These are phyloP conservation scores for Archocentrus centrarchus DNA, from an alignment of 2,113 vertebrate genomes.

Conservation along the genomic window DNA sequence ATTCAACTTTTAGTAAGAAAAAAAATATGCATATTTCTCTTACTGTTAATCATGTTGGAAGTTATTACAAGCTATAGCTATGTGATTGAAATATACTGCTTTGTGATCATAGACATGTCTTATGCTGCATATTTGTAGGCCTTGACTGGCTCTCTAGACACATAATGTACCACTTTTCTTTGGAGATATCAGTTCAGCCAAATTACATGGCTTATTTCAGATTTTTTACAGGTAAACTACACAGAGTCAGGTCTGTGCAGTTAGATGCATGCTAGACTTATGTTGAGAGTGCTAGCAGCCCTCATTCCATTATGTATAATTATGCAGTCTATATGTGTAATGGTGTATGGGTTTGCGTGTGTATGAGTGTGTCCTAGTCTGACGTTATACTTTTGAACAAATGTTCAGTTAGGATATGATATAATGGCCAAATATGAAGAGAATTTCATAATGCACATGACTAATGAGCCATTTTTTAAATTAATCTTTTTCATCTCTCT, in stretches of 20 bases:
- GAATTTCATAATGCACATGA: background rate
- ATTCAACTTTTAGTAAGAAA: background rate
- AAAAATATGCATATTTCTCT: background rate
- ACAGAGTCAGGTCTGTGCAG: constrained; percentile 19
- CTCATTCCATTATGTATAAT: constrained; percentile 41
- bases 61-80: background rate
- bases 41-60: background rate
- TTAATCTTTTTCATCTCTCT: background rate
- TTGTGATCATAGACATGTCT: background rate
- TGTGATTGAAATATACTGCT: background rate
- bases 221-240: constrained; percentile 51
- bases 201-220: constrained; percentile 51
- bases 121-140: background rate
- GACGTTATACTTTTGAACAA: background rate
- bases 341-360: constrained; percentile 28
- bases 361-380: background rate
- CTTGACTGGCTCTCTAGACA: background rate
- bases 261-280: constrained; percentile 47
- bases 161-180: constrained; percentile 13
- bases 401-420: background rate
- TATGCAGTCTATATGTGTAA: constrained; percentile 40
- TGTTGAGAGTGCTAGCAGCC: constrained; percentile 21
- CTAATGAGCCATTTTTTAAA: accelerated
- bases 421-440: background rate
- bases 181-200: background rate